Base-by-base conservation (phyloP, 2,113 vertebrate species). In the Amblyopsis rosae region DNA sequence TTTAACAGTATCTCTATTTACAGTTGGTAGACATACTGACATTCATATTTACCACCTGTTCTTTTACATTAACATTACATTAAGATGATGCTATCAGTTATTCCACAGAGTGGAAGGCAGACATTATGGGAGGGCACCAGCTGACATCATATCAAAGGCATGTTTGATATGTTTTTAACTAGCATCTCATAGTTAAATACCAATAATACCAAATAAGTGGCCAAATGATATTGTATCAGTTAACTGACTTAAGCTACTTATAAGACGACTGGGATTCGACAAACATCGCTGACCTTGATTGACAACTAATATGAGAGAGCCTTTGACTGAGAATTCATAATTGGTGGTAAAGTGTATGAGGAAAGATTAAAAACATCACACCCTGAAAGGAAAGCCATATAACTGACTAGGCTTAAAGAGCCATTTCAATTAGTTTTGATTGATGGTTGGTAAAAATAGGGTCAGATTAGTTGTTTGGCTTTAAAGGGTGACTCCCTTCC, bases 121-220 rank as follows among this genome's bases (percentile, higher is more conserved):
- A 50, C 0, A 50, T 50, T 50, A 50, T 50, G 48, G 48, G 48
- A 50, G 9, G 48, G 48, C 48, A 33, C 16, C 12, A 49, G 10
- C 69, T 59, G 74, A 62, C 68, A 77, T 59, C 66, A 62, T 32
- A 72, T 73, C 55, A 71, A 76, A 69, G 72, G 47, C 46, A 59
- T 6, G 5, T 19, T 68, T 65, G 56, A 10, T 9, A 46, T 6
- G 72, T 65, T 11, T 41, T 45, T 64, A 73, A 82, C 6, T 76
- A 75, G 67, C 70, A 58, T 62, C 54, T 79, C 79, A 84, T 80
- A 73, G 75, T 41, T 74, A 78, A 63, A 58, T 71, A 69, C 65
- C 50, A 26, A 54, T 56, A 61, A 73, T 47, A 9, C 35, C 59
- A 16, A 45, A 45, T 6, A 41, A n/a, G 15, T 8, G 32, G 7